A percentile compares a stretch with the other conserved stretches of the same genome.
phyloP scores from a whole-genome alignment of 1,140 invertebrate species.

The Sitobion miscanthi region DNA sequence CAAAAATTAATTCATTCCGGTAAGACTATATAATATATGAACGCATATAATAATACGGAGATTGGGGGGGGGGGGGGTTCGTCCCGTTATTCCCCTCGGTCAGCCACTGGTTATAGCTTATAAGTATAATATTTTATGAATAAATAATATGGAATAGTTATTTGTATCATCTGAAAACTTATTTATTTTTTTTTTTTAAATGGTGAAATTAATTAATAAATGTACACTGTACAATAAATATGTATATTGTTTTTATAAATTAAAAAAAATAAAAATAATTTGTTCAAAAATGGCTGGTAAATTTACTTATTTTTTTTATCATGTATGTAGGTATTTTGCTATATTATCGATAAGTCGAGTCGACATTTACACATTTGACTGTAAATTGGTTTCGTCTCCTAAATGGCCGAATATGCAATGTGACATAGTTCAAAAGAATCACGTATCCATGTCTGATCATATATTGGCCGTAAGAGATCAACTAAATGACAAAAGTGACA shows the following conservation, averaged over 20 bases:
- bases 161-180: background rate
- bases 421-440: constrained; percentile 70
- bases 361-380: constrained; percentile 88
- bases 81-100: too few species aligned
- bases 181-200: background rate
- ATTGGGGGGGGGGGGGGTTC: too few species aligned
- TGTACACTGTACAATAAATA: background rate
- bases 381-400: constrained; percentile 78
- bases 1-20: too few species aligned
- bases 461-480: constrained; percentile 83
- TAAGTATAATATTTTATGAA: background rate
- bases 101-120: background rate
- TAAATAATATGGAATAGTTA: background rate
- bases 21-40: too few species aligned
- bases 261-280: background rate
- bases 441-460: constrained; percentile 81
- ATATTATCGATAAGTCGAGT: constrained; percentile 79
- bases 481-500: constrained; percentile 76
- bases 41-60: too few species aligned
- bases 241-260: background rate
- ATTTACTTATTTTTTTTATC: background rate
- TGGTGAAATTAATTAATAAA: background rate
- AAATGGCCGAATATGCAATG: constrained; percentile 76
- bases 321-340: constrained; percentile 77
- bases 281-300: background rate